Conservation (phyloP, 2,888 invertebrate species). For the Crioceris asparagi region DNA sequence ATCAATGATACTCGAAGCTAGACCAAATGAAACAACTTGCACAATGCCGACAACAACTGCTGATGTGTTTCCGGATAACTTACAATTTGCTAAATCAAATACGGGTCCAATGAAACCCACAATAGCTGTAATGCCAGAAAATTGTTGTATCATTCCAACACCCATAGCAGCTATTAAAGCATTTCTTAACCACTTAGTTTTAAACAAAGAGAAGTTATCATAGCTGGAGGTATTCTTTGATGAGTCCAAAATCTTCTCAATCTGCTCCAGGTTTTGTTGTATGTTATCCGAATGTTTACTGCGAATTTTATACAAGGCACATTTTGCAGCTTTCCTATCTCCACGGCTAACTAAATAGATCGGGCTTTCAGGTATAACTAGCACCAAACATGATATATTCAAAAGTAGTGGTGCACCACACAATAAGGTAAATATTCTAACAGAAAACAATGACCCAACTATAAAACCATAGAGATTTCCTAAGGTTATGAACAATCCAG, state of each 20-base stretch:
- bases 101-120: background rate
- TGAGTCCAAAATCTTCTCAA: background rate
- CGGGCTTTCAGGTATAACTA: slow-evolving; percentile 6
- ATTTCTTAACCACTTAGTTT: background rate
- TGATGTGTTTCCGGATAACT: background rate
- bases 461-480: background rate
- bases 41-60: background rate
- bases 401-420: background rate
- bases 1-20: slow-evolving; percentile 6
- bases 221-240: background rate
- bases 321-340: background rate
- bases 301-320: background rate
- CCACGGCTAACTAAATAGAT: slow-evolving; percentile 3
- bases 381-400: background rate
- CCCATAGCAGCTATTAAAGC: background rate
- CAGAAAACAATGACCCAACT: background rate
- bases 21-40: slow-evolving; percentile 3
- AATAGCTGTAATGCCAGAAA: background rate
- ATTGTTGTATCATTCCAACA: background rate
- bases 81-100: background rate
- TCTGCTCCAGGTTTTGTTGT: background rate
- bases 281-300: background rate
- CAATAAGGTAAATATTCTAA: background rate
- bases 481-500: background rate
- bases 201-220: background rate